phyloP scores from a whole-genome alignment of 2,888 invertebrate species.

The Clusia tigrina region DNA sequence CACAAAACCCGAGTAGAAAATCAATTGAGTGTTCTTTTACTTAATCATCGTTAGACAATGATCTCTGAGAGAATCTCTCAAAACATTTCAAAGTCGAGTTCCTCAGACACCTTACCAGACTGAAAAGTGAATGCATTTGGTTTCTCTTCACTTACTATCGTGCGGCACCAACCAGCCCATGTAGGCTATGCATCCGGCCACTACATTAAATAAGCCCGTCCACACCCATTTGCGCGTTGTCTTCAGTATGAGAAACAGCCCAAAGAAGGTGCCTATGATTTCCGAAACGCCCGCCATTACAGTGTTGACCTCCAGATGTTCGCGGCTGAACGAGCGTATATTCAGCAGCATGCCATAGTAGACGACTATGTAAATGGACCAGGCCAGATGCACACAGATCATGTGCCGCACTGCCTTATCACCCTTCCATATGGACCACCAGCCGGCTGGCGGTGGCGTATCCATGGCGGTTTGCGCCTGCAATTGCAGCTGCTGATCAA shows the following conservation, averaged over 20 bases:
- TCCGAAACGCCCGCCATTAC: slow-evolving; percentile 63
- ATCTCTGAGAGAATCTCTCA: too few species aligned
- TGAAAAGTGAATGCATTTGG: too few species aligned
- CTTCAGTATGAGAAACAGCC: slow-evolving; percentile 59
- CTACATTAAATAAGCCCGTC: slow-evolving; percentile 62
- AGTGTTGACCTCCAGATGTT: slow-evolving; percentile 64
- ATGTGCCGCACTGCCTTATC: slow-evolving; percentile 59
- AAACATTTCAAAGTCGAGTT: too few species aligned
- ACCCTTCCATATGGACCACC: slow-evolving; percentile 64
- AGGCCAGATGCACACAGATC: slow-evolving; percentile 61
- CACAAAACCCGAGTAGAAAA: too few species aligned
- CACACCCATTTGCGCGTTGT: slow-evolving; percentile 62
- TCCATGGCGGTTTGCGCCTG: slow-evolving; percentile 63
- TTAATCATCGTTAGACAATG: too few species aligned
- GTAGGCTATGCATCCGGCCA: slow-evolving; percentile 59
- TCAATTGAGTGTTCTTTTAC: too few species aligned
- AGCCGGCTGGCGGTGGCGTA: slow-evolving; percentile 60
- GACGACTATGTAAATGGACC: slow-evolving; percentile 64
- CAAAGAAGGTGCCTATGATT: slow-evolving; percentile 62
- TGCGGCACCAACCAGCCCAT: slow-evolving; percentile 62
- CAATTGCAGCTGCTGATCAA: slow-evolving; percentile 61
- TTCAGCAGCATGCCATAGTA: slow-evolving; percentile 66
- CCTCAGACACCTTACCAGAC: too few species aligned
- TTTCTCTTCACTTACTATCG: slow-evolving; percentile 44
- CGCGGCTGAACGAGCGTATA: slow-evolving; percentile 65